Conservation (phyloP, 2,797 vertebrate genomes). For the Coregonus sp. region DNA sequence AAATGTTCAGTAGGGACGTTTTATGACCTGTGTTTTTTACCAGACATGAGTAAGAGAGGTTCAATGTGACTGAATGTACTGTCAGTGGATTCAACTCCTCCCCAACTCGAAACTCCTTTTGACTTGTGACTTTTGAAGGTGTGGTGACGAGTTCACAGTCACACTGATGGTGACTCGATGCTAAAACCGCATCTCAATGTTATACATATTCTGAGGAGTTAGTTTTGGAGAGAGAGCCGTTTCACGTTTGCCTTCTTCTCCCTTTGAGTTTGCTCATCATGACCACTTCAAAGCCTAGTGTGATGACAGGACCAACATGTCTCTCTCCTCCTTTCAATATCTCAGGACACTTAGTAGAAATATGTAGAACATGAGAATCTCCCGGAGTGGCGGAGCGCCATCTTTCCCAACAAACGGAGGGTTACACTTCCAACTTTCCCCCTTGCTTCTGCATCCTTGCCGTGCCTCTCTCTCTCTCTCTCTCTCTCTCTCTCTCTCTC, state of each 20-base stretch:
- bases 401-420: not conserved
- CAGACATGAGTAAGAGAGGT: no score
- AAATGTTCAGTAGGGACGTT: no score
- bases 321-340: not conserved
- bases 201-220: not conserved
- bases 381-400: not conserved
- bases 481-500: no score
- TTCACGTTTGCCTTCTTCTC: no score
- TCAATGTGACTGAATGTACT: not conserved
- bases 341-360: not conserved
- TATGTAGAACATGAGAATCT: not conserved
- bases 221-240: not conserved
- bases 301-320: slow-evolving; percentile 3
- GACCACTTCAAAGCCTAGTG: not conserved
- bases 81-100: not conserved
- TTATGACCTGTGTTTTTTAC: no score
- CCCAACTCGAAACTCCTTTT: not conserved
- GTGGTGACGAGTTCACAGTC: not conserved
- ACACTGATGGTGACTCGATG: not conserved
- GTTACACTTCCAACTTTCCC: not conserved
- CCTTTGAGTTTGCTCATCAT: no score
- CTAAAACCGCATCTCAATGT: not conserved
- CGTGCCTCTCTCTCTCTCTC: no score
- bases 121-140: not conserved
- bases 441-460: not conserved